Percentiles rank a stretch among this genome's conserved stretches.
Conservation (phyloP, 2,797 vertebrate species). For the Catamblyrhynchus diadema region DNA sequence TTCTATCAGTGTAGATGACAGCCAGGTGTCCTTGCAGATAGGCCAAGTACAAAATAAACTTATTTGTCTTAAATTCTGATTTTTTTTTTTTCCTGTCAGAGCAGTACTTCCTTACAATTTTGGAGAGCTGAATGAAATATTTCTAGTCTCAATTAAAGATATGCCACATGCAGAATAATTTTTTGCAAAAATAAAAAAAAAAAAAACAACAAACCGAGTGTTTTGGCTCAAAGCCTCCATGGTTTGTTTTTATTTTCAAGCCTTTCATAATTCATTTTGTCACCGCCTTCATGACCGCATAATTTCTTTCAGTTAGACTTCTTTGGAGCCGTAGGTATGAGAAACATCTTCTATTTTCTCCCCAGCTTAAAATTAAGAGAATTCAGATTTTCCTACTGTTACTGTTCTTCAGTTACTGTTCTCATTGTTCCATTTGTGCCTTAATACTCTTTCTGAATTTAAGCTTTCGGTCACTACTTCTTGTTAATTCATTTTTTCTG, state of each 20-base stretch:
- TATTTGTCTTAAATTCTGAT: not conserved
- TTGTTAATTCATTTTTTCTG: not conserved
- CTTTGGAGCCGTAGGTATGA: not conserved
- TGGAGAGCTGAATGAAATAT: not conserved
- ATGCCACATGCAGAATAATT: not conserved
- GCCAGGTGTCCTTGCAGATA: not conserved
- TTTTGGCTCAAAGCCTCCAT: not conserved
- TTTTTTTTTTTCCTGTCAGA: not conserved
- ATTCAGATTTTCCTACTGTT: not conserved
- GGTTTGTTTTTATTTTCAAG: not conserved
- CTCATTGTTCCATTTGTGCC: not conserved
- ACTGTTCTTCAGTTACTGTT: not conserved
- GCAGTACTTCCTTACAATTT: not conserved
- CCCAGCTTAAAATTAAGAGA: not conserved
- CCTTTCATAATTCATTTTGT: not conserved
- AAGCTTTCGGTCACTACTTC: not conserved
- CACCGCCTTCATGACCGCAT: rapidly evolving
- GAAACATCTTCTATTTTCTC: not conserved
- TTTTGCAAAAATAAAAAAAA: not conserved
- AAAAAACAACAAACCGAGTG: not conserved
- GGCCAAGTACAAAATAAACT: not conserved
- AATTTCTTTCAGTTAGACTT: not conserved
- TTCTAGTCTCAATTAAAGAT: not conserved
- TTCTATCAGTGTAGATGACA: not conserved
- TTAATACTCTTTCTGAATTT: not conserved